Percentiles rank a stretch among this genome's conserved stretches.
Conservation (phyloP, 2,113 vertebrate species). For the Archocentrus centrarchus region DNA sequence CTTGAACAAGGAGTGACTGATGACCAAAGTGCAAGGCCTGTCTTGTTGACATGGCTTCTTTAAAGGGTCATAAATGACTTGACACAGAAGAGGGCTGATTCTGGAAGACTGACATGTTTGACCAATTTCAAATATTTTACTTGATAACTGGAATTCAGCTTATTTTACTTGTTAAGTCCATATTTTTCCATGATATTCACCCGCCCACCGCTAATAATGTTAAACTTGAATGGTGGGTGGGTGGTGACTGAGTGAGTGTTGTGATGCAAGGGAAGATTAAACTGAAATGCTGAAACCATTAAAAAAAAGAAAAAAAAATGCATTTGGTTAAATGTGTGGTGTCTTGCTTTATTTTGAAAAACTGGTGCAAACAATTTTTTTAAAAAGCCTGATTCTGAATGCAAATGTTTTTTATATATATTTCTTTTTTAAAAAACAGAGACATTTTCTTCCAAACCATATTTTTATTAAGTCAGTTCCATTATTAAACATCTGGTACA, state of each 20-base stretch:
- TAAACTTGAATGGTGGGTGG: slow-evolving; percentile 47
- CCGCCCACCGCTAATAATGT: slow-evolving; percentile 44
- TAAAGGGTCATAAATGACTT: slow-evolving; percentile 38
- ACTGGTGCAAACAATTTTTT: not conserved
- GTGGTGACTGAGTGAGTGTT: slow-evolving; percentile 64
- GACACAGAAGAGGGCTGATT: slow-evolving; percentile 40
- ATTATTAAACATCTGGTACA: not conserved
- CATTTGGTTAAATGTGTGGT: slow-evolving; percentile 59
- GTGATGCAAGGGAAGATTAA: slow-evolving; percentile 58
- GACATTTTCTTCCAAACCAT: slow-evolving; percentile 7
- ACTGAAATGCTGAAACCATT: slow-evolving; percentile 73
- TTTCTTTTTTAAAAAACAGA: not conserved
- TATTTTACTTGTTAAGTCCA: slow-evolving; percentile 69
- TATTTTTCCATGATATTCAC: slow-evolving; percentile 71
- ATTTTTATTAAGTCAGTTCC: slow-evolving; percentile 38
- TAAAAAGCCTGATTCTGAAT: no score
- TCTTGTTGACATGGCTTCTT: slow-evolving; percentile 23
- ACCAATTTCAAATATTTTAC: slow-evolving; percentile 65
- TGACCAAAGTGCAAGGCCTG: slow-evolving; percentile 66
- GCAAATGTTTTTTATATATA: not conserved
- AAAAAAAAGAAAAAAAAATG: slow-evolving; percentile 67
- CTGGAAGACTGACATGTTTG: slow-evolving; percentile 42
- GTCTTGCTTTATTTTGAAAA: not conserved
- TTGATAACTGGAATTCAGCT: slow-evolving; percentile 68
- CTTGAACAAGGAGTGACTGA: slow-evolving; percentile 38